Evolutionary conservation across 2,888 invertebrate species (phyloP), one percentile per base, ranked within the genome.

Genomic region (Zeuzera pyrina): DNA sequence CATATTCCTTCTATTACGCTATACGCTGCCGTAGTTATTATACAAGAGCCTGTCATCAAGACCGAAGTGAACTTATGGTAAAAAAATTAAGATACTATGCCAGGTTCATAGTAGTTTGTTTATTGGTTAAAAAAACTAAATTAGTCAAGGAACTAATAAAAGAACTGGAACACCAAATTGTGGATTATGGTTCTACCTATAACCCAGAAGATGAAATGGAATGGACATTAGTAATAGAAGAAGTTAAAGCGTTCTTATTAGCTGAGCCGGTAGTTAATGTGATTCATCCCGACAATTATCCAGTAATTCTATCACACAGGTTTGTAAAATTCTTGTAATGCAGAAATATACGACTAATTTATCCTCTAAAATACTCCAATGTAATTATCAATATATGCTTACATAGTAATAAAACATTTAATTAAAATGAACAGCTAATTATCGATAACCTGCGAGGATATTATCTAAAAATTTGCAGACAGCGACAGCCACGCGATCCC

Each of bases 131-230:
- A 73, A 94, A 95, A 71, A 92, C 95, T 88, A 95, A 95, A 65
- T 85, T 97, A 49, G 97, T 98, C 33, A 87, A 92, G 36, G 97
- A 98, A 70, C 84, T 98, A 45, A 92, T 96, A 33, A 88, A 92
- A 73, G 98, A 98, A 78, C 83, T 98, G 55, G 94, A 96, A 57
- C 91, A 92, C 62, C 96, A 97, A 78, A 95, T 98, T 55, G 91
- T 94, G 60, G 97, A 97, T 71, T 98, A 98, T 77, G 95, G 95
- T 26, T 91, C 91, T 64, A 93, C 95, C 11, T 98, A 97, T 76
- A 95, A 97, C 65, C 97, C 97, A n/a, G 97, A 97, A 52, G 97
- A 98, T 72, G 94, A 95, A 67, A 86, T 95, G 52, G 97, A 98
- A 76, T 98, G 98, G 98, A 92, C 92, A 29, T 85, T 96, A 41